A percentile compares a stretch with the other conserved stretches of the same genome.
Evolutionary conservation across 2,113 vertebrate species (phyloP).

Genomic region (Numida meleagris): DNA sequence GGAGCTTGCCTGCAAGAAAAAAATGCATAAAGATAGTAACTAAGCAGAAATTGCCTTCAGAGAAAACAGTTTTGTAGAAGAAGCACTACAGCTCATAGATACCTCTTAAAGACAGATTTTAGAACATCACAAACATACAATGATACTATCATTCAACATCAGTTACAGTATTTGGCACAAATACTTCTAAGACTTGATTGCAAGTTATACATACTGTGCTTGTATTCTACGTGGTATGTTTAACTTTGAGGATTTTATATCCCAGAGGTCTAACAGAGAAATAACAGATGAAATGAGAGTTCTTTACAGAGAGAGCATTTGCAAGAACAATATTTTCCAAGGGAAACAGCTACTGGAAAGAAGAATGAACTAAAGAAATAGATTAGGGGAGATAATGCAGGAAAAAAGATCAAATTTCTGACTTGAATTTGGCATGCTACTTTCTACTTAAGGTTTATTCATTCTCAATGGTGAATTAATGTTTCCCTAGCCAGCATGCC

Average conservation of each 20-base stretch:
- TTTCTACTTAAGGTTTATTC: conserved; percentile 5
- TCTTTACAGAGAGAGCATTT: background rate
- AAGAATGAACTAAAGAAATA: conserved; percentile 29
- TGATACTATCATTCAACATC: background rate
- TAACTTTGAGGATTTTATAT: background rate
- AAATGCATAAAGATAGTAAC: background rate
- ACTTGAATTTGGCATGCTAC: conserved; percentile 3
- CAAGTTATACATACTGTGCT: background rate
- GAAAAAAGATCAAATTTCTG: background rate
- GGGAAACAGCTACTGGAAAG: conserved; percentile 37
- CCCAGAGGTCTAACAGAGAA: conserved; percentile 5
- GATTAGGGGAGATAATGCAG: conserved; percentile 11
- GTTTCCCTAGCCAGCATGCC: background rate
- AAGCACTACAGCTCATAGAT: background rate
- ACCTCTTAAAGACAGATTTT: background rate
- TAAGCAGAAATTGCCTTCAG: background rate
- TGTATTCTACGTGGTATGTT: background rate
- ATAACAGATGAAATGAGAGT: conserved; percentile 22
- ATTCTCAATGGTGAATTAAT: background rate
- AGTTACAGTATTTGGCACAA: background rate
- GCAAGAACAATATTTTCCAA: conserved; percentile 23
- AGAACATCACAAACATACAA: background rate
- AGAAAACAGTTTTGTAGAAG: background rate
- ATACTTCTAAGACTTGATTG: background rate
- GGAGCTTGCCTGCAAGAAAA: background rate